Evolutionary conservation across 2,113 vertebrate genomes (phyloP).

Genomic region (Microtus pennsylvanicus): DNA sequence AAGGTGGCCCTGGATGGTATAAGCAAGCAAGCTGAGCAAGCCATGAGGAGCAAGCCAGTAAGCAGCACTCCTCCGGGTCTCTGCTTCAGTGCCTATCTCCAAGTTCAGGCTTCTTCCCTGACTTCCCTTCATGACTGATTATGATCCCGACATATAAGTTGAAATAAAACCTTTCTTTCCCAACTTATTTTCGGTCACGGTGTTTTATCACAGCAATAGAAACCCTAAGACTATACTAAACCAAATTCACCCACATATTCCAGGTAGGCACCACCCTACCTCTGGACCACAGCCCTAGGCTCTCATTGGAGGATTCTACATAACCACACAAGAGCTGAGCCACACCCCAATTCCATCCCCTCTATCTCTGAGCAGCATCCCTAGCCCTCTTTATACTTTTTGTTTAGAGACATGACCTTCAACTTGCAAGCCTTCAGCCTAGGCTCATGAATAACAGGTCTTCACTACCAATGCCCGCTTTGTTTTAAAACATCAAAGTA

Average conservation of each 20-base stretch:
- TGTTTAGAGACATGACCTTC: no score
- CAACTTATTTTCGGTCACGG: background rate
- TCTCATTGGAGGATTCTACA: background rate
- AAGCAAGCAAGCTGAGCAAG: background rate
- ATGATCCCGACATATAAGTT: background rate
- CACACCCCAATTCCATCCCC: background rate
- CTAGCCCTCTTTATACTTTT: background rate
- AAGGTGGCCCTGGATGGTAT: background rate
- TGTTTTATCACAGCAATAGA: background rate
- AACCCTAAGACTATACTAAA: background rate
- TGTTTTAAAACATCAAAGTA: background rate
- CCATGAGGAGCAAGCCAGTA: background rate
- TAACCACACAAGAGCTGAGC: background rate
- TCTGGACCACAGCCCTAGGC: background rate
- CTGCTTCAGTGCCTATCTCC: background rate
- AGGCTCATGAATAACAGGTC: background rate
- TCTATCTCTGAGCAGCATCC: background rate
- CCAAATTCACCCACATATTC: background rate
- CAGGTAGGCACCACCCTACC: background rate
- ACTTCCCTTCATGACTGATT: background rate
- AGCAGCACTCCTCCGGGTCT: background rate
- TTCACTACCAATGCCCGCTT: background rate
- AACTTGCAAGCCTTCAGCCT: background rate
- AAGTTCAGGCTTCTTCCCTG: background rate
- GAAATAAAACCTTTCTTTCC: background rate